phyloP scores from a whole-genome alignment of 2,888 invertebrate species.

The Onthophagus sagittarius region DNA sequence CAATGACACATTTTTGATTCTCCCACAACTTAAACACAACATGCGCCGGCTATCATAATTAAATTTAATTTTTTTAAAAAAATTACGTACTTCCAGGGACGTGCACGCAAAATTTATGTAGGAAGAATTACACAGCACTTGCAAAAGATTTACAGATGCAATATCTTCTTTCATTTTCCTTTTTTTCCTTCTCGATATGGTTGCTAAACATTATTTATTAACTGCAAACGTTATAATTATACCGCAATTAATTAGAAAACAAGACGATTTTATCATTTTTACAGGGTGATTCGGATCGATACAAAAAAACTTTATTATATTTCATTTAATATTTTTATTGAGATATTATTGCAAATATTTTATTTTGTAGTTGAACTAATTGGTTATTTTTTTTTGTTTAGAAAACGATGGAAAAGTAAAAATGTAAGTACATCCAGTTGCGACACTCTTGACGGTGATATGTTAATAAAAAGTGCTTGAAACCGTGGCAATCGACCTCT shows the following conservation, averaged over 20 bases:
- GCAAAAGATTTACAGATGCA: neutral
- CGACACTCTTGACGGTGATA: neutral
- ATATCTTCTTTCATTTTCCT: neutral
- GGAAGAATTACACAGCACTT: neutral
- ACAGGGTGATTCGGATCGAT: too few species aligned
- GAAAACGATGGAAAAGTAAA: neutral
- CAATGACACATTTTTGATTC: neutral
- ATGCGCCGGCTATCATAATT: neutral
- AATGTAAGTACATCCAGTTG: neutral
- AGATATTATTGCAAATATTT: too few species aligned
- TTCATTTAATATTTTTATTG: too few species aligned
- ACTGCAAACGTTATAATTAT: neutral
- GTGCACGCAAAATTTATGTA: neutral
- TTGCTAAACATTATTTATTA: neutral
- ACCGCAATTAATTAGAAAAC: neutral
- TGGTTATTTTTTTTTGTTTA: neutral
- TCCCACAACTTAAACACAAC: neutral
- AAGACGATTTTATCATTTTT: neutral
- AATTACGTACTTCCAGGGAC: neutral
- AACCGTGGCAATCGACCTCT: conserved; percentile 10
- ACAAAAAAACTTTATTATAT: too few species aligned
- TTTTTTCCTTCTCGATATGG: neutral
- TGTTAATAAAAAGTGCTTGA: neutral
- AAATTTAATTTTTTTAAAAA: neutral
- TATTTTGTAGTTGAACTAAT: neutral